A percentile compares a stretch with the other conserved stretches of the same genome.
These are phyloP conservation scores for Dendroctonus ponderosae DNA, from an alignment of 1,140 invertebrate species.

Conservation along the genomic window DNA sequence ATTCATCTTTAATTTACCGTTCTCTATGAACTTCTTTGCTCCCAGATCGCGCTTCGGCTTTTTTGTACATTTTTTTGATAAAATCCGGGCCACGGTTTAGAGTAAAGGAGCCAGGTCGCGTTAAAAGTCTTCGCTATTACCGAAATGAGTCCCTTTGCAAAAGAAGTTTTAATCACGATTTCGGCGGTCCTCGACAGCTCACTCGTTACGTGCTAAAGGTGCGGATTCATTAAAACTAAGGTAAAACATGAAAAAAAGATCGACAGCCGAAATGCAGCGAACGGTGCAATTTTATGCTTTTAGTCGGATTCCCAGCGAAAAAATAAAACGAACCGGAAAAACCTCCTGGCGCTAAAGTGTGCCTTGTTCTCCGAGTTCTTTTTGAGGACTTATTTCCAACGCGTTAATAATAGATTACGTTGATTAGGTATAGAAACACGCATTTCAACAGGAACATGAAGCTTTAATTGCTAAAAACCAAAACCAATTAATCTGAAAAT, in stretches of 20 bases:
- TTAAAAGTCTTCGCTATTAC: conserved; percentile 23
- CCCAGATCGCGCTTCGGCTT: not conserved
- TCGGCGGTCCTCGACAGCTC: conserved; percentile 22
- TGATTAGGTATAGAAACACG: no score
- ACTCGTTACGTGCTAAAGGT: conserved; percentile 14
- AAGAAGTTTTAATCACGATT: conserved; percentile 28
- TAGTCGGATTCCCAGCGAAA: no score
- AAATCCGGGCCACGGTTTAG: not conserved
- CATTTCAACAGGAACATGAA: no score
- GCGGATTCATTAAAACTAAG: conserved; percentile 20
- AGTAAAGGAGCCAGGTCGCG: conserved; percentile 2
- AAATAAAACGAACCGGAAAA: no score
- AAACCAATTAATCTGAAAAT: not conserved
- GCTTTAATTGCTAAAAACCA: no score
- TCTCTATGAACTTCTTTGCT: not conserved
- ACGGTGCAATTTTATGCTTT: not conserved
- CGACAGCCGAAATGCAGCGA: not conserved
- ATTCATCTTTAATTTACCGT: conserved; percentile 2
- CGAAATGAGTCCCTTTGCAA: conserved; percentile 21
- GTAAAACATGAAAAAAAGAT: conserved; percentile 9
- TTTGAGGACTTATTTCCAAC: no score
- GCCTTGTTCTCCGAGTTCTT: no score
- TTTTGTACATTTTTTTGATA: not conserved
- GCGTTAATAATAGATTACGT: no score
- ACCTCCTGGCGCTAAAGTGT: no score